Evolutionary conservation across 2,113 vertebrate species (phyloP).

Genomic region (Pandion haliaetus): DNA sequence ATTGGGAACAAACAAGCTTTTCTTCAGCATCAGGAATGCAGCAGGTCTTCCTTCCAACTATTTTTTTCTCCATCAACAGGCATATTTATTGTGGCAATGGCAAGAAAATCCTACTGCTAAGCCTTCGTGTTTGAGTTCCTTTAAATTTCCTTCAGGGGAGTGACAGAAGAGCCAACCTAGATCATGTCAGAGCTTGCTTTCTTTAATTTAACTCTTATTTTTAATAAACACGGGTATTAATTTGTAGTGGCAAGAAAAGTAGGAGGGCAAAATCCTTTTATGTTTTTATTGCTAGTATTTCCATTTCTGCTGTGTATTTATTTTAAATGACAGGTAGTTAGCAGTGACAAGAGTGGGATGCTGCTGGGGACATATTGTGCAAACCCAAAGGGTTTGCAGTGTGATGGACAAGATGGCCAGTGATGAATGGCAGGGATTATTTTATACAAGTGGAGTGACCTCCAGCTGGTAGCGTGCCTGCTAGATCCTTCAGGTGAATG

Average conservation of each 20-base stretch:
- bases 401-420: neutral
- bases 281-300: neutral
- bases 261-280: neutral
- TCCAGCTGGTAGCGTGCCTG: neutral
- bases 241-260: neutral
- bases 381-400: neutral
- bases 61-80: slow-evolving; percentile 41
- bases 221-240: slow-evolving; percentile 2
- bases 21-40: slow-evolving; percentile 62
- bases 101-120: slow-evolving; percentile 26
- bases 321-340: neutral
- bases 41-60: slow-evolving; percentile 64
- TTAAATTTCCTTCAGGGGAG: slow-evolving; percentile 3
- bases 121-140: neutral
- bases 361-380: neutral
- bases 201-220: slow-evolving; percentile 44
- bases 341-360: neutral
- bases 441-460: neutral
- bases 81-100: slow-evolving; percentile 57
- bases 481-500: neutral
- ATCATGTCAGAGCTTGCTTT: slow-evolving; percentile 15
- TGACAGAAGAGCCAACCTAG: neutral
- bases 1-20: slow-evolving; percentile 58
- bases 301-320: neutral
- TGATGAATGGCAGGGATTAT: neutral